These are phyloP conservation scores for Alces alces DNA, from an alignment of 2,113 vertebrate species.

Conservation along the genomic window DNA sequence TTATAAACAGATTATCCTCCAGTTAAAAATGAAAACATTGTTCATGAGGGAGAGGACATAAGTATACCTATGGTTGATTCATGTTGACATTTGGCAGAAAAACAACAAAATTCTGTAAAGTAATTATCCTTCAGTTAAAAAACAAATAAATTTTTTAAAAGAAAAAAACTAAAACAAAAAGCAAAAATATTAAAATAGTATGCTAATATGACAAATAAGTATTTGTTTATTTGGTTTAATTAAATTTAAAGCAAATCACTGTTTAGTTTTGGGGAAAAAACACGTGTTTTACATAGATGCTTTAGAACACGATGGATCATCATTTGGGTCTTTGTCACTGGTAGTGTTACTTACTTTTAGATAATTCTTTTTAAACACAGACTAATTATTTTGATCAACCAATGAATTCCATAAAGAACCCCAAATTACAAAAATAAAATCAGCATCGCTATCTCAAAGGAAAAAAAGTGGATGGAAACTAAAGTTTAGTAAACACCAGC, in stretches of 20 bases:
- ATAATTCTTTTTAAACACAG: background rate
- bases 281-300: background rate
- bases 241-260: background rate
- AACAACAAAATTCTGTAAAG: background rate
- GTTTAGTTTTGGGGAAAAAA: background rate
- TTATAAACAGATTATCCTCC: background rate
- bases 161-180: background rate
- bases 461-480: background rate
- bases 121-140: background rate
- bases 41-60: background rate
- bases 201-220: background rate
- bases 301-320: background rate
- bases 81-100: background rate
- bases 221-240: background rate
- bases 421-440: background rate
- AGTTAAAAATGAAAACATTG: background rate
- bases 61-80: background rate
- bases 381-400: background rate
- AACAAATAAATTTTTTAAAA: background rate
- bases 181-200: background rate
- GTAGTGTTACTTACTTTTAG: slow-evolving; percentile 12
- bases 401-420: slow-evolving; percentile 8
- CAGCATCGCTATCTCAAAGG: background rate
- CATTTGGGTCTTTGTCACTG: background rate
- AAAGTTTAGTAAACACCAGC: background rate